Evolutionary conservation across 2,113 vertebrate genomes (phyloP).

Genomic region (Microtus pennsylvanicus): DNA sequence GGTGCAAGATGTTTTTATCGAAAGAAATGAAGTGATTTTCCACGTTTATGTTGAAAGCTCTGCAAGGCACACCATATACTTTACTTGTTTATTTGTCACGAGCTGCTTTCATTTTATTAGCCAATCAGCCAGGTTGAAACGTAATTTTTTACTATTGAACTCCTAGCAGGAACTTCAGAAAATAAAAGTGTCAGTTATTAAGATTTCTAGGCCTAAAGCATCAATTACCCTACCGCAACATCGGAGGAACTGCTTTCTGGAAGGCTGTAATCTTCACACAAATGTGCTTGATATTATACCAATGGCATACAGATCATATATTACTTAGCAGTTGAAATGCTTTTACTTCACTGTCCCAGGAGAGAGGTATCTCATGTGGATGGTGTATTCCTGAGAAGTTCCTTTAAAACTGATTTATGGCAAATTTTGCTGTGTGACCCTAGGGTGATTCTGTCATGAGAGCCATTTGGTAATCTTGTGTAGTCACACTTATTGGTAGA

Average conservation of each 20-base stretch:
- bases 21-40: conserved; percentile 64
- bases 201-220: conserved; percentile 42
- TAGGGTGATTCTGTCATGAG: neutral
- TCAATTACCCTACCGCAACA: neutral
- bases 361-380: neutral
- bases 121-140: conserved; percentile 53
- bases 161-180: conserved; percentile 29
- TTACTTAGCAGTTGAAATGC: conserved; percentile 8
- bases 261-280: conserved; percentile 4
- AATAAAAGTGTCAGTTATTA: conserved; percentile 67
- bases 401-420: conserved; percentile 7
- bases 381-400: neutral
- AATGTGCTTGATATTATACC: neutral
- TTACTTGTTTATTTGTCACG: conserved; percentile 66
- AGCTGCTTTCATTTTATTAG: conserved; percentile 69
- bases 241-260: conserved; percentile 40
- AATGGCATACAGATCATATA: neutral
- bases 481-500: neutral
- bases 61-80: conserved; percentile 4
- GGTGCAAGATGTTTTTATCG: conserved; percentile 60
- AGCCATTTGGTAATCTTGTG: neutral
- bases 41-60: conserved; percentile 46
- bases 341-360: neutral
- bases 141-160: conserved; percentile 55
- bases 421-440: neutral